Evolutionary conservation across 2,888 invertebrate genomes (phyloP), one percentile per base, ranked within the genome.

Genomic region (Barypeithes pellucidus): DNA sequence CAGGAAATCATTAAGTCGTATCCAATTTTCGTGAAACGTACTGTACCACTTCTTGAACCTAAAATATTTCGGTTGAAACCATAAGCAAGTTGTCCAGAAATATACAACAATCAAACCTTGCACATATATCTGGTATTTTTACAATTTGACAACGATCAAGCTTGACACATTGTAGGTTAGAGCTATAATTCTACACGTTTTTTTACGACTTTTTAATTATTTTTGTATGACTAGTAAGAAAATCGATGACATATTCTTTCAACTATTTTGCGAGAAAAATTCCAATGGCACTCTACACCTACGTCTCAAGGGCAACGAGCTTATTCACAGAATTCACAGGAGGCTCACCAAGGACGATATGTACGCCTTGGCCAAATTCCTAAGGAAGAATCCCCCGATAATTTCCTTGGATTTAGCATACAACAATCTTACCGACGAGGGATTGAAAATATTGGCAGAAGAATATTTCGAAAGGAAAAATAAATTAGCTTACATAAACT

Each of bases 361-460:
- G 39, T 79, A 83, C 66, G 87, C 87, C 12, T 85, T 91, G 20
- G 83, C 86, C n/a, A 36, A 82, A 0, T 91, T 90, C 73, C 77
- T 90, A 0, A 81, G 80, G 39, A 83, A 86, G 54, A 80, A 88
- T 70, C 84, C 85, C 20, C 82, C 89, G 60, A 87, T 91, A 2
- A 86, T 86, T 0, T 87, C 85, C 60, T 57, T 91, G 0, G 88
- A 90, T 77, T 81, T 91, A 5, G 85, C 88, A 24, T 90, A 89
- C 78, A 91, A 91, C 75, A 79, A 87, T 57, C 88, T 91, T 9
- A 88, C 88, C 0, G 89, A 90, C 75, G 74, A 73, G 14, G 90
- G 89, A 0, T 86, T 90, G 20, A 82, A 81, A 52, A 87, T 85
- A 72, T 76, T 89, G 11, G 76, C 87, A 2, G 87, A 88, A 78